Percentiles rank a stretch among this genome's conserved stretches.
Conservation (phyloP, 1,140 invertebrate species). For the Acromyrmex charruanus region DNA sequence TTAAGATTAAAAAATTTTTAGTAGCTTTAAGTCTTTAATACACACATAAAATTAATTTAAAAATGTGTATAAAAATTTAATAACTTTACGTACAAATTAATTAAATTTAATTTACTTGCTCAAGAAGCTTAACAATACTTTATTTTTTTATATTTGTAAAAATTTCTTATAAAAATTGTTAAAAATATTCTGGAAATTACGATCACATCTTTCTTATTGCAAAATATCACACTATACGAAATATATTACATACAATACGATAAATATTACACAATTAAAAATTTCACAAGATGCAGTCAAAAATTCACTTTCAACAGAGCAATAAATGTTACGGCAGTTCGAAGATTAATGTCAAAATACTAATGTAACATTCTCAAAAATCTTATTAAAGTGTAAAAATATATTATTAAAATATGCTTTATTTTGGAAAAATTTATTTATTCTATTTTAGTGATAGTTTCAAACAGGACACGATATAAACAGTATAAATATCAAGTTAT, state of each 20-base stretch:
- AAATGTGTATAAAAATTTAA: neutral
- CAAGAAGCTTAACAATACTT: neutral
- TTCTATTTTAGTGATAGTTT: neutral
- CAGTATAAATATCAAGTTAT: neutral
- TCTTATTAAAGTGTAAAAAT: neutral
- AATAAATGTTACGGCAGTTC: neutral
- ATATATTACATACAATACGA: neutral
- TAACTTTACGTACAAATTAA: neutral
- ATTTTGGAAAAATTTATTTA: neutral
- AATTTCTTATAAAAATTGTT: neutral
- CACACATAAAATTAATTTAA: neutral
- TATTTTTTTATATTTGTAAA: neutral
- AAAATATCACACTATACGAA: neutral
- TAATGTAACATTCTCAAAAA: neutral
- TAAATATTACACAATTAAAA: slow-evolving; percentile 1
- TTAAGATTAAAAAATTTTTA: neutral
- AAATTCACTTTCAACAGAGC: neutral
- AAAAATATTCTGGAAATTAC: neutral
- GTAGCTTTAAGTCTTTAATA: neutral
- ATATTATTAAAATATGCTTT: neutral
- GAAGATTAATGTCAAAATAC: neutral
- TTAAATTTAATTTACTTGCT: neutral
- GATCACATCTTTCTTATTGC: neutral
- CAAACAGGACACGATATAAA: neutral
- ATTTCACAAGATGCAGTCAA: neutral